These are phyloP conservation scores for Hyalella azteca DNA, from an alignment of 2,888 invertebrate species.

Conservation along the genomic window DNA sequence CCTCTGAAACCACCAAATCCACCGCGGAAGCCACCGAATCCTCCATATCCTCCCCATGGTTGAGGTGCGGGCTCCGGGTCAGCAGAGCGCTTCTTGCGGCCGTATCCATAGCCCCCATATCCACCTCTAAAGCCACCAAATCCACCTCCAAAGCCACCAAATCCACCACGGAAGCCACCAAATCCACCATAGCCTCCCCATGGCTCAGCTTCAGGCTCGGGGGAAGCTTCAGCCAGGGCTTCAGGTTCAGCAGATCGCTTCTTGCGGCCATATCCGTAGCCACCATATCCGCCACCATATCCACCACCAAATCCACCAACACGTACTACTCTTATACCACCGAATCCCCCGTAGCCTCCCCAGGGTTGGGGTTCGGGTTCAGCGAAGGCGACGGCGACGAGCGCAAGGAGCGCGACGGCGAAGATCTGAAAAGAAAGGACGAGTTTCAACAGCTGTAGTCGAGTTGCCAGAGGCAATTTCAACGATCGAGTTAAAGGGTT, in stretches of 20 bases:
- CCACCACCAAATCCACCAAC: neutral
- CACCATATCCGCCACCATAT: neutral
- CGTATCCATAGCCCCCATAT: neutral
- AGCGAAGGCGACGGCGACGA: constrained; percentile 3
- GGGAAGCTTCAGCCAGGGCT: no score
- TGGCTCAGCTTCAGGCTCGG: neutral
- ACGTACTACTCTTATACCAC: neutral
- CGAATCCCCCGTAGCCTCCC: neutral
- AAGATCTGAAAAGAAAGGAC: neutral
- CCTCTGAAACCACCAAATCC: neutral
- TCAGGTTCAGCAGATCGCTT: constrained; percentile 4
- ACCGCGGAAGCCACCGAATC: neutral
- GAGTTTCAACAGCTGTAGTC: no score
- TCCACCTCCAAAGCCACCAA: no score
- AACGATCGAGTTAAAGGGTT: no score
- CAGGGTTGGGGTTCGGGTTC: neutral
- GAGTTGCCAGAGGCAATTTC: no score
- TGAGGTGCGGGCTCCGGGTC: neutral
- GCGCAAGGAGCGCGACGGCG: neutral
- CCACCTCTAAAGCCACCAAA: neutral
- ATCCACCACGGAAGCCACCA: neutral
- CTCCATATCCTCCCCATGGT: neutral
- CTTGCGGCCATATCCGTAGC: constrained; percentile 9
- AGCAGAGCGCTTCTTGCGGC: neutral
- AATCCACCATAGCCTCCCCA: neutral